These are phyloP conservation scores for Callinectes sapidus DNA, from an alignment of 2,888 invertebrate species.

Conservation along the genomic window DNA sequence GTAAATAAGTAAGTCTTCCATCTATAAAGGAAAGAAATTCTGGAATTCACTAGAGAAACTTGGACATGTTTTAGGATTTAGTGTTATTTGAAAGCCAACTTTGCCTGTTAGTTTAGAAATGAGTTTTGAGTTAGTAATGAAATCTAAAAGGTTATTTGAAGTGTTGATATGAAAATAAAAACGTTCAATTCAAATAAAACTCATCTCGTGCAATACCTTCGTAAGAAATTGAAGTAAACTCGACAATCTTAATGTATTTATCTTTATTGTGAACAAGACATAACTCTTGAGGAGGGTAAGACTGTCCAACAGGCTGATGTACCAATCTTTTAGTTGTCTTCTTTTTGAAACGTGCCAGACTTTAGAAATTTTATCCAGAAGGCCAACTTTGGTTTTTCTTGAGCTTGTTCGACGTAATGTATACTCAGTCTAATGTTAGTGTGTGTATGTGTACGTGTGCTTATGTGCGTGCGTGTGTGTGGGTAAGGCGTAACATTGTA, in stretches of 20 bases:
- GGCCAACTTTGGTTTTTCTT: background rate
- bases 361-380: background rate
- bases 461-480: background rate
- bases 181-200: background rate
- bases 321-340: background rate
- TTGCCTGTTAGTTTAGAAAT: background rate
- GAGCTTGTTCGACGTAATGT: conserved; percentile 2
- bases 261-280: conserved; percentile 67
- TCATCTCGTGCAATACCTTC: background rate
- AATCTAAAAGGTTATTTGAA: background rate
- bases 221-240: conserved; percentile 39
- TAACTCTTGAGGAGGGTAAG: conserved; percentile 13
- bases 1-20: too few relatives aligned
- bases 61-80: background rate
- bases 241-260: conserved; percentile 44
- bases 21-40: too few relatives aligned
- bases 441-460: background rate
- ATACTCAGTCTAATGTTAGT: background rate
- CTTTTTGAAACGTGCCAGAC: conserved; percentile 14
- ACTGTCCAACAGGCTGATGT: background rate
- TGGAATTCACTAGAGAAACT: too few relatives aligned
- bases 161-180: background rate
- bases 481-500: background rate
- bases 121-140: background rate
- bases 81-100: background rate